phyloP scores from a whole-genome alignment of 2,113 vertebrate species.

The Sapajus apella region DNA sequence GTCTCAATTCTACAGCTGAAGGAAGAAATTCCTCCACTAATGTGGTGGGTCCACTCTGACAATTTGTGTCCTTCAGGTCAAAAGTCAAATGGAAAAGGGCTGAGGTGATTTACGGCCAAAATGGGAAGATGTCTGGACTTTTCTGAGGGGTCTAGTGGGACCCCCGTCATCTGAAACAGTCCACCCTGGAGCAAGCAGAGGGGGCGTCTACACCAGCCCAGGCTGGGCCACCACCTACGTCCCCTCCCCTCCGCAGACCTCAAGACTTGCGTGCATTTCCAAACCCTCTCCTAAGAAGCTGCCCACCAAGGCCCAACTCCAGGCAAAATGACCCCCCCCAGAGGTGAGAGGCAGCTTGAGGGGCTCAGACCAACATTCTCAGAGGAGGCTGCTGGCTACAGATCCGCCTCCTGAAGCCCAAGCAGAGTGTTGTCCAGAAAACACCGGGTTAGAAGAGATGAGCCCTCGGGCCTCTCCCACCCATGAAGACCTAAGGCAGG shows the following conservation, averaged over 20 bases:
- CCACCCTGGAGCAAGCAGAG: not conserved
- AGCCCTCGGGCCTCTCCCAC: too few species aligned
- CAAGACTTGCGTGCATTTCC: not conserved
- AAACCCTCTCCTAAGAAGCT: not conserved
- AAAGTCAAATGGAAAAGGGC: not conserved
- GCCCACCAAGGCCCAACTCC: not conserved
- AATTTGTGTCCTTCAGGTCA: not conserved
- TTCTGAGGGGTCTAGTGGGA: not conserved
- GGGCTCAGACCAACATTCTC: not conserved
- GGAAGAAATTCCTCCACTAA: not conserved
- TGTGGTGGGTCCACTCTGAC: accelerated
- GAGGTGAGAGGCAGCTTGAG: not conserved
- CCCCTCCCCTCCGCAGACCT: too few species aligned
- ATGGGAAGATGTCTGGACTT: not conserved
- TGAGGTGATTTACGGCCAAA: accelerated
- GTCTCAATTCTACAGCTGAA: not conserved
- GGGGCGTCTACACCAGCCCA: accelerated
- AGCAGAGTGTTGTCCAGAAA: not conserved
- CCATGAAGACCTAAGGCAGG: not conserved
- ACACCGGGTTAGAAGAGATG: not conserved
- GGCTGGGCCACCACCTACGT: accelerated
- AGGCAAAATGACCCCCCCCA: not conserved
- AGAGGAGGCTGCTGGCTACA: not conserved
- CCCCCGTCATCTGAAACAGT: not conserved
- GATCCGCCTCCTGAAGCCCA: not conserved